Evolutionary conservation across 1,140 invertebrate species (phyloP), one percentile per base, ranked within the genome.

Genomic region (Macrostomum lignano): DNA sequence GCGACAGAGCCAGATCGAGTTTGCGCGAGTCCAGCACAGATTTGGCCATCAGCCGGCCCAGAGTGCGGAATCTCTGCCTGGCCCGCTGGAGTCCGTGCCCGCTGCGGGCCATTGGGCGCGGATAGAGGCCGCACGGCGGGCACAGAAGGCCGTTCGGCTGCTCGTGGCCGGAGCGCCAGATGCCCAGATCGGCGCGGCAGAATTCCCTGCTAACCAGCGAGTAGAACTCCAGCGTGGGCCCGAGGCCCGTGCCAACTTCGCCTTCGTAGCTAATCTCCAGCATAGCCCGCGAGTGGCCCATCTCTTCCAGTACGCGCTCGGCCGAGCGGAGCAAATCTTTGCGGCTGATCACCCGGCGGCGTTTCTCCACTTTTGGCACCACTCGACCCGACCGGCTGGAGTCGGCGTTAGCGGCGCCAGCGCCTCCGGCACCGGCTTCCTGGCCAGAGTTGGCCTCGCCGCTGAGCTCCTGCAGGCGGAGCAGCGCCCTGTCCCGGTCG

Each of bases 11-110:
- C 32, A 98, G 66, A 65, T 96, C 88, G 58, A 96, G 55, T 79
- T 88, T 50, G 13, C 88, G 67, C 3, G 79, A 93, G 61, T 98
- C 91, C 70, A 94, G 86, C 25, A 98, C 72, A 20, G 91, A 79
- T 60, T 96, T 94, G 1, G 86, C 91, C 75, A 96, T 86, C 50
- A 98, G 84, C 49, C 91, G 93, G 15, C 88, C 88, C 25, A 96
- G 63, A 47, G 96, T 86, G 46, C 79, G 73, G 54, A 93, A 94
- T 58, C 88, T 91, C n/a, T n/a, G 21, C 70, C 23, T 4, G 10
- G 31, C 3, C 17, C 26, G 10, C 10, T 24, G 20, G 14, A 17
- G 19, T 33, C 20, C n/a, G 60, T 86, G 81, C 11, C 73, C 44
- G 42, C 70, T 73, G 48, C 76, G 69, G 5, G 72, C 69, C 30